Base-by-base conservation (phyloP, 2,113 vertebrate genomes). In the Perca schrenkii region DNA sequence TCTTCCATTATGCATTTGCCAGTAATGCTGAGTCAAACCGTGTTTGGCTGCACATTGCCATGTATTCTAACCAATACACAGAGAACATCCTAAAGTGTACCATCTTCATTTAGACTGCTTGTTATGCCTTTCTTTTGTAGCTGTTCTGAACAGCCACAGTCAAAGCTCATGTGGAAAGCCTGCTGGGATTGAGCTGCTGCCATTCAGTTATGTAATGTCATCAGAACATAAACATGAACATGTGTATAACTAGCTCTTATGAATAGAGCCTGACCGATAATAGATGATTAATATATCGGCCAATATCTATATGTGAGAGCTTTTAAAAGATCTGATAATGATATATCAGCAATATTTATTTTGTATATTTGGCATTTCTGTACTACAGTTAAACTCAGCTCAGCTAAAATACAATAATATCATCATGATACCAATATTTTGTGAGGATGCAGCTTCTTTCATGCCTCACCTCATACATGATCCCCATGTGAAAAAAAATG, bases 21-120 rank as follows among this genome's bases (percentile, higher is more conserved):
- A 64, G 46, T 63, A 63, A 60, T 2, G 46, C 22, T 65, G 43
- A 73, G 67, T 75, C 47, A 75, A n/a, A 58, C 25, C n/a, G 53
- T 49, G 28, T 57, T 57, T 40, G 34, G 25, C 36, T 56, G 36
- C 49, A 4, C 11, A 19, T 21, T 21, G 36, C 12, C 3, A 46
- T 21, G 7, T 36, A 36, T 69, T 58, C 58, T 50, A 28, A 36
- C 34, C 16, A 49, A 60, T 19, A 34, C 7, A 40, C 4, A 8
- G 19, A 22, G 40, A 57, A 4, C 4, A 19, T 47, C 36, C 36
- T 2, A 40, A 8, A 25, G 40, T 34, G 12, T 21, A 3, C 31
- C 47, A 72, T 40, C 22, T 77, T 43, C 17, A 43, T 65, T 47
- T 25, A 64, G 34, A 19, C 47, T 21, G 25, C 47, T 21, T 54